Conservation (phyloP, 2,797 vertebrate species). For the Coreius guichenoti region DNA sequence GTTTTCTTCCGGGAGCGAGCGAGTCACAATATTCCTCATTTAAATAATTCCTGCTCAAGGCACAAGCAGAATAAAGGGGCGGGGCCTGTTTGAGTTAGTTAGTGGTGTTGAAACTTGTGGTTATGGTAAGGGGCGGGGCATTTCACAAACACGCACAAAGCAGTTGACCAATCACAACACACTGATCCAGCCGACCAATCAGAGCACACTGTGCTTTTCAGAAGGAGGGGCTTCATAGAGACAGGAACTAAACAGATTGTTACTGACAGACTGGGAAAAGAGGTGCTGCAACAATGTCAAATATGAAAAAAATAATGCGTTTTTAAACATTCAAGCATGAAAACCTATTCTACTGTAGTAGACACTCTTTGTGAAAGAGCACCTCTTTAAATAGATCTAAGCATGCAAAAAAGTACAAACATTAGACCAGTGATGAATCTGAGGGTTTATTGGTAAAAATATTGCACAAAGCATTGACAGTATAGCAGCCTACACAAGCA, state of each 20-base stretch:
- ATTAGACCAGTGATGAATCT: background rate
- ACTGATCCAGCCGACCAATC: background rate
- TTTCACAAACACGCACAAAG: background rate
- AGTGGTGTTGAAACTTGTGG: background rate
- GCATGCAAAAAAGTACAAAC: background rate
- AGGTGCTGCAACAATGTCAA: no score
- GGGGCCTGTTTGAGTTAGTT: background rate
- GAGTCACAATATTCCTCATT: no score
- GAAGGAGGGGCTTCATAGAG: no score
- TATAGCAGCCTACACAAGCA: constrained; percentile 26
- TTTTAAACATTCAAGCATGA: background rate
- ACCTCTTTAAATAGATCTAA: background rate
- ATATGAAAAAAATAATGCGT: no score
- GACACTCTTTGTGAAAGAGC: background rate
- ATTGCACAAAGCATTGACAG: constrained; percentile 25
- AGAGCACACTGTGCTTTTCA: background rate
- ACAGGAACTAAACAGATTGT: no score
- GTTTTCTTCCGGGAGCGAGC: background rate
- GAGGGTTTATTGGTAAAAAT: constrained; percentile 45
- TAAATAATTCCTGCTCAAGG: no score
- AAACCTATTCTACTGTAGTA: background rate
- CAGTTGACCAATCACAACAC: background rate
- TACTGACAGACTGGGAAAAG: no score
- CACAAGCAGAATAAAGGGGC: no score
- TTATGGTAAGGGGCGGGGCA: background rate